Base-by-base conservation (phyloP, 2,888 invertebrate genomes). In the Leuctra nigra region DNA sequence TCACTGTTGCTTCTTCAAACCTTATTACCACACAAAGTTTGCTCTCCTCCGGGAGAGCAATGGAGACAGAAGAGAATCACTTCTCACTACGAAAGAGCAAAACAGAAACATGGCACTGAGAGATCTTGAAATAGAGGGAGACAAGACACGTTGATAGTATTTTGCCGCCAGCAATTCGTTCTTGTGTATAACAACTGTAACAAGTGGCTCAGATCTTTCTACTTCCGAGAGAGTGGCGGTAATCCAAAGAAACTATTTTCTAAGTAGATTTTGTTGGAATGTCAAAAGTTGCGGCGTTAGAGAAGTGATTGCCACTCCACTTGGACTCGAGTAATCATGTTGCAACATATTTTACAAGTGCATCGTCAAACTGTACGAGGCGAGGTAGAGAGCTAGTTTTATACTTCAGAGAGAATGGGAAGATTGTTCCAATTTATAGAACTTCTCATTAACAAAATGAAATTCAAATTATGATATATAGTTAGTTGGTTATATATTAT, bases 181-280 rank as follows among this genome's bases (percentile, higher is more conserved):
- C n/a, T 20, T 20, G 23, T 44, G 22, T 22, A 20, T 22, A 44
- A 22, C 20, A n/a, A 44, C 22, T 20, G 23, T 9, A 22, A 44
- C 44, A 44, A 44, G 44, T 44, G 44, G 20, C 23, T n/a, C n/a
- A n/a, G n/a, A n/a, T 44, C 44, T 44, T 44, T 44, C 44, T 22
- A 44, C 44, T 44, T 44, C 23, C n/a, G 20, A 44, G 20, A 44
- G 2, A 23, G 44, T 7, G n/a, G 16, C 7, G 16, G 39, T 39
- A 18, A 16, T 39, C 4, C 20, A 39, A 39, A 39, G 7, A 18
- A 18, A n/a, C 11, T 16, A 16, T 39, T 39, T 39, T 39, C 39
- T 39, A 39, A 39, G 39, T 39, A 39, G 39, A 39, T 39, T 39
- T 39, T 20, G 18, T 39, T 39, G 2, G 39, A 18, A 39, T 16